Conservation (phyloP, 2,797 vertebrate species). For the Leptatherina wallacei region DNA sequence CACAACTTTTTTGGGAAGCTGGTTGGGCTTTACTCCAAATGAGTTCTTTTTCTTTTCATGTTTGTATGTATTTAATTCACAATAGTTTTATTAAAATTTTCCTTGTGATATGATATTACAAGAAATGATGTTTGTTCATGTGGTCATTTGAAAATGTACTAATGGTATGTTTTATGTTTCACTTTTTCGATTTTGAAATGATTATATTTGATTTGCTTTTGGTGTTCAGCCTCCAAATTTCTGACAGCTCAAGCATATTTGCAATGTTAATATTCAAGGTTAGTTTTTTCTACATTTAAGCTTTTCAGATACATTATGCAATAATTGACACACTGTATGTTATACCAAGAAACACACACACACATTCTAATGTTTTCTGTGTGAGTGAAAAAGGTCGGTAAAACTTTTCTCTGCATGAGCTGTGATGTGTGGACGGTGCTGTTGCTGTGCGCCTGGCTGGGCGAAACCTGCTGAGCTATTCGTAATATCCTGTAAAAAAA, state of each 20-base stretch:
- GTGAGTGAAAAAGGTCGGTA: conserved; percentile 13
- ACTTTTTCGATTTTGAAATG: neutral
- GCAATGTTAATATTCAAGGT: neutral
- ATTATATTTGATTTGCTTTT: neutral
- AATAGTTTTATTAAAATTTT: too few relatives aligned
- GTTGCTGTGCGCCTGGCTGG: conserved; percentile 24
- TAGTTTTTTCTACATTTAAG: neutral
- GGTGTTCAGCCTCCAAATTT: neutral
- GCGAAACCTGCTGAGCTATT: conserved; percentile 37
- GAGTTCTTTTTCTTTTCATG: too few relatives aligned
- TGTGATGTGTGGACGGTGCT: conserved; percentile 54
- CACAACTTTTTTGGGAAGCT: too few relatives aligned
- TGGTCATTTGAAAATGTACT: neutral
- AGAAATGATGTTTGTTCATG: too few relatives aligned
- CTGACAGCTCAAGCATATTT: neutral
- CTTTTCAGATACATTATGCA: neutral
- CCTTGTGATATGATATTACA: too few relatives aligned
- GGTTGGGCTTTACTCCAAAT: too few relatives aligned
- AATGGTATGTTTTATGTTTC: neutral
- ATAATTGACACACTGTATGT: neutral
- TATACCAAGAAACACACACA: neutral
- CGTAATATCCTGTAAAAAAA: conserved; percentile 21
- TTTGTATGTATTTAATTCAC: too few relatives aligned
- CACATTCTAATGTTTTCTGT: conserved; percentile 11
- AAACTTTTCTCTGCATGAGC: conserved; percentile 55